phyloP scores from a whole-genome alignment of 2,113 vertebrate species.

The Myodes glareolus region DNA sequence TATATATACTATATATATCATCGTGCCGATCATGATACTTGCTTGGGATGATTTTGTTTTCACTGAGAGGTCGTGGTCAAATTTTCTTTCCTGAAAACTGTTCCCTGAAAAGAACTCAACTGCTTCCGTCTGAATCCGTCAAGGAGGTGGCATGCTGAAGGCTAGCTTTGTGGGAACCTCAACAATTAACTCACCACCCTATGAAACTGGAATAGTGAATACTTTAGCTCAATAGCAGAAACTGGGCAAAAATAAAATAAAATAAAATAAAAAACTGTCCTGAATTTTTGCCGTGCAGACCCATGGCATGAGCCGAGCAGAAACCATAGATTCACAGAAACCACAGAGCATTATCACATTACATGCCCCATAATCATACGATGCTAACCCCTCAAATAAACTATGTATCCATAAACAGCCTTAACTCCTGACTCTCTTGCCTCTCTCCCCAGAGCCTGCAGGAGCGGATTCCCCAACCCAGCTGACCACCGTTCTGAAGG shows the following conservation, averaged over 20 bases:
- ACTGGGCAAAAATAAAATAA: not conserved
- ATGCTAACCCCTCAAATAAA: not conserved
- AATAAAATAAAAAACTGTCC: no score
- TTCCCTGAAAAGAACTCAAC: not conserved
- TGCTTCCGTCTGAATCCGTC: not conserved
- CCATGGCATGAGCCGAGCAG: not conserved
- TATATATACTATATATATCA: no score
- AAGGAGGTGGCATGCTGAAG: not conserved
- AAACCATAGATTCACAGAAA: not conserved
- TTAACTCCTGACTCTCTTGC: not conserved
- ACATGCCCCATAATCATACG: not conserved
- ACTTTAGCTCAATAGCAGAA: conserved; percentile 20
- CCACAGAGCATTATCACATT: not conserved
- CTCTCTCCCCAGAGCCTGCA: not conserved
- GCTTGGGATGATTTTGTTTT: conserved; percentile 33
- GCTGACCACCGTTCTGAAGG: not conserved
- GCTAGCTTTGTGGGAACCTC: conserved; percentile 12
- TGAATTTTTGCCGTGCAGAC: not conserved
- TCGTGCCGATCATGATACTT: not conserved
- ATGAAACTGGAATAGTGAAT: conserved; percentile 31
- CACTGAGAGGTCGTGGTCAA: not conserved
- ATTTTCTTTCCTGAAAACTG: not conserved
- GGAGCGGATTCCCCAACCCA: not conserved
- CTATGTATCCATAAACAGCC: not conserved
- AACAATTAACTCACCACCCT: conserved; percentile 33